Evolutionary conservation across 2,113 vertebrate species (phyloP), one percentile per base, ranked within the genome.

Genomic region (Andinoacara biseriatus): DNA sequence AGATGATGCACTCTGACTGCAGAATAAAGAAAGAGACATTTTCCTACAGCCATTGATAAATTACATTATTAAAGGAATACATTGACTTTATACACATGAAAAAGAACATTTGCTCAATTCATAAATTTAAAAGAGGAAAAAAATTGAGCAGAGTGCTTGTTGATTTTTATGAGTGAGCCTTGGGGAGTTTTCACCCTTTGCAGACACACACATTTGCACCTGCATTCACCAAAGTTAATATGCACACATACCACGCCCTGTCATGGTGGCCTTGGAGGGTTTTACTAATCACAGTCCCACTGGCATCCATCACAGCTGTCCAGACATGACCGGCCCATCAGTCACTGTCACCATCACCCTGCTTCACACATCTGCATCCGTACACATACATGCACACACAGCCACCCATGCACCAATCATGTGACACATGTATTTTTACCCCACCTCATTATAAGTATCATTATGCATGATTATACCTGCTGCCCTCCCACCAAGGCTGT

Each of bases 381-480:
- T 61, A 79, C 82, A 86, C 72, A 62, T 63, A 43, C 75, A 69
- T 67, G 81, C 75, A 80, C 33, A 81, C 81, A 74, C 82, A 60
- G 17, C 18, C 85, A 58, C 76, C 67, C 84, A 79, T 76, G 20
- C 87, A 82, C 84, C 63, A 84, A 83, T 92, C 83, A 92, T 88
- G 84, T 87, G 88, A 89, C 10, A 69, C 90, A 92, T 93, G 90
- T 94, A 94, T 94, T 93, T 93, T 93, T 94, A 94, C 90, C 91
- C 80, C 82, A 87, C 87, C 92, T 94, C 93, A 92, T 95, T 94
- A 94, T 83, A 56, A 90, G 92, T 91, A 87, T 94, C 90, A 94
- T 94, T 94, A 93, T 93, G 92, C 92, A 84, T 94, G 92, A 94
- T 95, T 94, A 94, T 93, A 93, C 92, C 91, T 91, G 89, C 92